Evolutionary conservation across 2,888 invertebrate genomes (phyloP).

Genomic region (Tipula unca): DNA sequence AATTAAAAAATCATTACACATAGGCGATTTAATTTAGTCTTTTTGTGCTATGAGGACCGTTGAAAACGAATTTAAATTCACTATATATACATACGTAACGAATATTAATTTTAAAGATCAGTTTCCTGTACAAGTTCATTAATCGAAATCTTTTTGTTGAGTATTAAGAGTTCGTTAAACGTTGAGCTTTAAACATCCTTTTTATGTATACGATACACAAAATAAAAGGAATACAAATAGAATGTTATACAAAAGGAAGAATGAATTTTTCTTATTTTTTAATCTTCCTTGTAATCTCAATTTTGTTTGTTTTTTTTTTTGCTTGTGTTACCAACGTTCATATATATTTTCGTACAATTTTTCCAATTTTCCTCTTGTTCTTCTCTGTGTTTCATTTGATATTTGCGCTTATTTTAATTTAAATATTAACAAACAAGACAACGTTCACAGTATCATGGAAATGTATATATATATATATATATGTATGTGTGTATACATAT

Average conservation of each 20-base stretch:
- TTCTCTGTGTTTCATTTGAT: neutral
- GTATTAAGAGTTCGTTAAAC: neutral
- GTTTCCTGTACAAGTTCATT: neutral
- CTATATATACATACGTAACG: too few species aligned
- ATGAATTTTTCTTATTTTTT: neutral
- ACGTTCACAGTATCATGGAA: neutral
- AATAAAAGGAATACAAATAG: neutral
- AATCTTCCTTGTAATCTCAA: neutral
- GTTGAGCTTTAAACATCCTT: neutral
- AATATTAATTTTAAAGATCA: neutral
- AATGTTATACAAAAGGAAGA: neutral
- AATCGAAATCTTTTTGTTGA: neutral
- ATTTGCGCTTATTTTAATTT: neutral
- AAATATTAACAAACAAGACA: constrained; percentile 14
- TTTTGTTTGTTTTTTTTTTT: neutral
- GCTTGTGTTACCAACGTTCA: neutral
- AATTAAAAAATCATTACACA: too few species aligned
- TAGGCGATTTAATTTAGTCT: too few species aligned
- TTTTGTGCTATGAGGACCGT: too few species aligned
- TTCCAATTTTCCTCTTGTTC: neutral
- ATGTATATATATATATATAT: neutral
- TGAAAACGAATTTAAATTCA: too few species aligned
- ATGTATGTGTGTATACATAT: neutral
- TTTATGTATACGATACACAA: neutral
- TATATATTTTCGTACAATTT: neutral